Evolutionary conservation across 2,797 vertebrate genomes (phyloP), one percentile per base, ranked within the genome.

Genomic region (Myotis planiceps): DNA sequence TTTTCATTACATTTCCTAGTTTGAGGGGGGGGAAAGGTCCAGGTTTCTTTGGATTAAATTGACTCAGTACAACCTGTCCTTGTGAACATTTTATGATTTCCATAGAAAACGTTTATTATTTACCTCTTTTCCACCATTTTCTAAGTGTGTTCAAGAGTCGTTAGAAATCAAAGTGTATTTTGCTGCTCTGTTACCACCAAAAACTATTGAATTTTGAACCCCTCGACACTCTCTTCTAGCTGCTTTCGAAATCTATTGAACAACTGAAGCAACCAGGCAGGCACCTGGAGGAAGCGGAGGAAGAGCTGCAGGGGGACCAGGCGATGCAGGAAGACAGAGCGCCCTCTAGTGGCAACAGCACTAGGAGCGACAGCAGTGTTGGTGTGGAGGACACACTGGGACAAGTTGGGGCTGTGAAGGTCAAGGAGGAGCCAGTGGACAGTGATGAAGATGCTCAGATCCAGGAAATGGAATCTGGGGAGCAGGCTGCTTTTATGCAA

Each of bases 191-290:
- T 97, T 92, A 25, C 84, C 88, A 60, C 66, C 83, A 72, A 93
- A 88, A 92, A 80, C 93, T 71, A 96, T 29, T 97, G 95, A 97
- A 95, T 96, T 92, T 87, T 97, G 93, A 97, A 98, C 88, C 83
- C 85, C 96, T 96, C 87, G 85, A 95, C 92, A 98, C 96, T 99
- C 96, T 99, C 98, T 98, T 98, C 88, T 99, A 99, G 99, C 99
- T 99, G 98, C 99, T 99, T 95, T 99, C 99, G 76, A 99, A 99
- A 98, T 99, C 99, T 97, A 99, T 99, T 72, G 99, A 99, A 98
- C 99, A 99, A 98, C 98, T 99, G 97, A 99, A 99, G 98, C 99
- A 99, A 98, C 99, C 99, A 91, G 99, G 97, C 92, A 98, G 98
- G 97, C 99, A 99, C 98, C 99, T 99, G 97, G 99, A 99, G 96